phyloP scores from a whole-genome alignment of 2,113 vertebrate species.

The Girardinichthys multiradiatus region DNA sequence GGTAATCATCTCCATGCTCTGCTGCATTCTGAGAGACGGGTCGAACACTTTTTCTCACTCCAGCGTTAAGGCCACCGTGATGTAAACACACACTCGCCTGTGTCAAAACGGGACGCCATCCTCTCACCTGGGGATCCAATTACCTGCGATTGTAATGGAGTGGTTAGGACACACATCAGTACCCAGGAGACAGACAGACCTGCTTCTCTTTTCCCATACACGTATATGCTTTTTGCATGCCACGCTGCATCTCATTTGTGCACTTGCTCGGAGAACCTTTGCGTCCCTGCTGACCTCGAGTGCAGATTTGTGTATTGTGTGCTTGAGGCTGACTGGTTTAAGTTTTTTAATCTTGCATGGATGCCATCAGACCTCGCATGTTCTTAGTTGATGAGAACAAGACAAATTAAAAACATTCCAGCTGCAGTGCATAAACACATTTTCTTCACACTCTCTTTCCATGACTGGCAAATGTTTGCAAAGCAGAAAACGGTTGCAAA shows the following conservation, averaged over 20 bases:
- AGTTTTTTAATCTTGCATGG: constrained; percentile 13
- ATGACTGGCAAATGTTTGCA: not conserved
- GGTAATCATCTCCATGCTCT: constrained; percentile 64
- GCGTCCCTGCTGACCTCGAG: constrained; percentile 24
- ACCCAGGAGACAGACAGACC: constrained; percentile 43
- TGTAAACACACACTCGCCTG: constrained; percentile 51
- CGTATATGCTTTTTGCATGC: constrained; percentile 19
- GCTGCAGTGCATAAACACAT: not conserved
- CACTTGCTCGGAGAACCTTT: constrained; percentile 51
- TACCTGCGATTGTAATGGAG: constrained; percentile 52
- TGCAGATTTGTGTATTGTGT: not conserved
- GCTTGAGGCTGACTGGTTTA: not conserved
- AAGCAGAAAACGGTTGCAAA: constrained; percentile 9
- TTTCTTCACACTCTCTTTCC: constrained; percentile 9
- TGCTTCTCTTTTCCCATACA: not conserved
- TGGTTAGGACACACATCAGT: constrained; percentile 50
- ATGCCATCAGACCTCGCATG: constrained; percentile 15
- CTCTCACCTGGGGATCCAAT: constrained; percentile 53
- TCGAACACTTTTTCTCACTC: constrained; percentile 31
- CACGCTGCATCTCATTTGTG: constrained; percentile 49
- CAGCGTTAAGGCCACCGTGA: constrained; percentile 31
- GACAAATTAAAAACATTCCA: constrained; percentile 4
- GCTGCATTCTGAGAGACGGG: constrained; percentile 24
- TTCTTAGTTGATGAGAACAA: not conserved
- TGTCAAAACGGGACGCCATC: constrained; percentile 38